A percentile compares a stretch with the other conserved stretches of the same genome.
These are phyloP conservation scores for Todiramphus chloris DNA, from an alignment of 2,113 vertebrate genomes.

Conservation along the genomic window DNA sequence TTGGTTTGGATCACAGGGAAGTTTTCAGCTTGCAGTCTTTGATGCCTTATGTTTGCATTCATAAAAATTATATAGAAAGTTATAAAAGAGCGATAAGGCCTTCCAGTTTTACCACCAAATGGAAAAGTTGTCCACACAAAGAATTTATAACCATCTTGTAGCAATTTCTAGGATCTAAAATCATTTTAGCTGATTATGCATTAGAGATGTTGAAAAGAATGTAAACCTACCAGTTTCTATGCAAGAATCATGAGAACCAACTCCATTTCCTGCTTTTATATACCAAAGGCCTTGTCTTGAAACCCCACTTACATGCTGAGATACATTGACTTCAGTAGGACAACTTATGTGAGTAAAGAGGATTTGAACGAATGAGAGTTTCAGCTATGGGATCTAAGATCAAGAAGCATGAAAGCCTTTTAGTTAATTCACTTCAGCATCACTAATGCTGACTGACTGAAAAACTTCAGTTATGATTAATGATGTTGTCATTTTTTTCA, in stretches of 20 bases:
- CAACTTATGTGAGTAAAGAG: conserved; percentile 7
- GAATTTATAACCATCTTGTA: conserved; percentile 79
- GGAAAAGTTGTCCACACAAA: conserved; percentile 75
- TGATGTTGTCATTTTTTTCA: neutral
- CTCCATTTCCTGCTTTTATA: neutral
- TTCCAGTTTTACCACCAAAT: conserved; percentile 74
- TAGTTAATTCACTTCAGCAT: conserved; percentile 54
- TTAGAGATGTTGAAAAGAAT: conserved; percentile 63
- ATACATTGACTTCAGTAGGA: conserved; percentile 36
- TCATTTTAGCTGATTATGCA: conserved; percentile 66
- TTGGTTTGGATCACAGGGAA: conserved; percentile 68
- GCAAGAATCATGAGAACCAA: conserved; percentile 37
- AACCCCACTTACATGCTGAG: conserved; percentile 15
- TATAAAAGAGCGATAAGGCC: conserved; percentile 76
- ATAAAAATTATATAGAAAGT: conserved; percentile 79
- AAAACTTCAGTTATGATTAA: conserved; percentile 51
- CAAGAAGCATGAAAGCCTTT: conserved; percentile 60
- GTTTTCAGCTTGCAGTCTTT: conserved; percentile 66
- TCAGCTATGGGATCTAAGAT: conserved; percentile 38
- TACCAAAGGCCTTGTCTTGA: neutral
- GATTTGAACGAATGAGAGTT: conserved; percentile 22
- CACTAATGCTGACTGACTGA: conserved; percentile 33
- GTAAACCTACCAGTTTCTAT: conserved; percentile 60
- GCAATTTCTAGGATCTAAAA: conserved; percentile 68
- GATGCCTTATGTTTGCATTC: conserved; percentile 74